Conservation (phyloP, 2,113 vertebrate species). For the Crotalus horridus region DNA sequence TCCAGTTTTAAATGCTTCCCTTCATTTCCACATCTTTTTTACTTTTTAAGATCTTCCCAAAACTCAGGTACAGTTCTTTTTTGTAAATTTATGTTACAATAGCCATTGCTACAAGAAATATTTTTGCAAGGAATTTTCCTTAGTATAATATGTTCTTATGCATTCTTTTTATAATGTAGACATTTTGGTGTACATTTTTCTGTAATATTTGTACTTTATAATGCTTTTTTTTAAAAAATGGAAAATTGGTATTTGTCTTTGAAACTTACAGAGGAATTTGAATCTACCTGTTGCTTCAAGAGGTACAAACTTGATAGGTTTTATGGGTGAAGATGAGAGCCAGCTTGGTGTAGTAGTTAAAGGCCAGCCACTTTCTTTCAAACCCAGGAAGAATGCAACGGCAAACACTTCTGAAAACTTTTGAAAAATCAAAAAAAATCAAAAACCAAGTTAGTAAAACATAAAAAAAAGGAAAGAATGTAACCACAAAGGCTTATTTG, state of each 20-base stretch:
- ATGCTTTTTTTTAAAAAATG: neutral
- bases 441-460: too few species aligned
- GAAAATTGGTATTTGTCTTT: neutral
- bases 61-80: neutral
- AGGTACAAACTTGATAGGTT: neutral
- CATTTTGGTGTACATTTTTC: neutral
- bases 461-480: too few species aligned
- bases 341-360: neutral
- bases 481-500: too few species aligned
- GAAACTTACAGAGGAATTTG: neutral
- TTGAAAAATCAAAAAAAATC: too few species aligned
- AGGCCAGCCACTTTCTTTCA: neutral
- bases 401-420: too few species aligned
- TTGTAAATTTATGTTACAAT: neutral
- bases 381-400: too few species aligned
- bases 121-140: neutral
- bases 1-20: neutral
- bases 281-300: neutral
- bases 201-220: neutral
- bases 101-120: neutral
- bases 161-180: neutral
- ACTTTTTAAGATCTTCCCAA: neutral
- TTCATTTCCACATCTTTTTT: neutral
- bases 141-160: neutral
- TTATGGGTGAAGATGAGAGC: neutral